A percentile compares a stretch with the other conserved stretches of the same genome.
phyloP scores from a whole-genome alignment of 2,888 invertebrate species.

The Pseudococcus jackbeardsleyi region DNA sequence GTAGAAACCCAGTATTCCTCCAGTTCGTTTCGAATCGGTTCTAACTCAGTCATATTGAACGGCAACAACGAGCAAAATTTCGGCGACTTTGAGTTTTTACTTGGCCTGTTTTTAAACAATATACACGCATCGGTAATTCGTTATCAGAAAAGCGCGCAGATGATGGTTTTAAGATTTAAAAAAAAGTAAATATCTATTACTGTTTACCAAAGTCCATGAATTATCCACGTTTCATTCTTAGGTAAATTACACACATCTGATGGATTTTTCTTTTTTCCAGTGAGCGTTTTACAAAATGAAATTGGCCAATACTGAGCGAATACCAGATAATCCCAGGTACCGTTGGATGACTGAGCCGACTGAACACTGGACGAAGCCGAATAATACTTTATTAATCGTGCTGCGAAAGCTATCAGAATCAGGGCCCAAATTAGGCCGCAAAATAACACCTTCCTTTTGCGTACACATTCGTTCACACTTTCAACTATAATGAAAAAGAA shows the following conservation, averaged over 20 bases:
- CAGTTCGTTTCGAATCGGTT: background rate
- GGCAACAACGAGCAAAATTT: background rate
- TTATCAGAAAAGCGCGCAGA: no score
- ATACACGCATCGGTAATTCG: no score
- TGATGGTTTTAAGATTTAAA: no score
- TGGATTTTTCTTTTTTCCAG: conserved; percentile 63
- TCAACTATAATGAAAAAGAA: no score
- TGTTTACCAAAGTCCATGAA: conserved; percentile 81
- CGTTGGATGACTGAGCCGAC: background rate
- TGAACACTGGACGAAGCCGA: background rate
- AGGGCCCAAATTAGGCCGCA: background rate
- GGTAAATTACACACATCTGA: conserved; percentile 78
- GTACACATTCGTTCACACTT: no score
- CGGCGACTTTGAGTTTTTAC: background rate
- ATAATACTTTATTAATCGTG: background rate
- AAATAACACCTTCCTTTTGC: background rate
- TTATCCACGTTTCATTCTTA: conserved; percentile 77
- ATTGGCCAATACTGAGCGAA: conserved; percentile 87
- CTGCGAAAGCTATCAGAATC: background rate
- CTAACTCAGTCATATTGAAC: background rate
- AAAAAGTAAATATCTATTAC: background rate
- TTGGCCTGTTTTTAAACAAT: background rate
- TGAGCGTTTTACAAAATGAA: conserved; percentile 80
- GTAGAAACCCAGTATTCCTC: background rate
- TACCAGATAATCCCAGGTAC: conserved; percentile 80